These are phyloP conservation scores for Acanthoscelides obtectus DNA, from an alignment of 2,888 invertebrate genomes.

Conservation along the genomic window DNA sequence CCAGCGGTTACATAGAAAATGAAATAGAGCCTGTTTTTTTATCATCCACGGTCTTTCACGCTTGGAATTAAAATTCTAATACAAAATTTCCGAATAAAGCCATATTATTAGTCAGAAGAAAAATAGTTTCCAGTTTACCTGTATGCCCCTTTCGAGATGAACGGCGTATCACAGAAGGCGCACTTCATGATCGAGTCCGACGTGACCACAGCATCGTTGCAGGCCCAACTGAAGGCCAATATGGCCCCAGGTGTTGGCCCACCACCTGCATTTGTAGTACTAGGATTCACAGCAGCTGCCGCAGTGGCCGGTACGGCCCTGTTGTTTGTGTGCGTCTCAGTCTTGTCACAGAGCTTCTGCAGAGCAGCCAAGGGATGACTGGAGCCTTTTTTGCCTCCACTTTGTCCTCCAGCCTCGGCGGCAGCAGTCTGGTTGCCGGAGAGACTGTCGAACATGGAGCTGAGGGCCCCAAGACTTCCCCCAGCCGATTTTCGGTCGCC, in stretches of 20 bases:
- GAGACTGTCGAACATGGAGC: slow-evolving; percentile 86
- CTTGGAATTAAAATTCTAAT: too few species aligned
- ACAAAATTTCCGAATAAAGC: too few species aligned
- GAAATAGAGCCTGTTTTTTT: too few species aligned
- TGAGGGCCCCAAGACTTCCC: slow-evolving; percentile 74
- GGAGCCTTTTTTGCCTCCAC: slow-evolving; percentile 62
- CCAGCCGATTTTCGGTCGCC: slow-evolving; percentile 57
- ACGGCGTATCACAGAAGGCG: slow-evolving; percentile 91
- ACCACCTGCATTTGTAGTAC: slow-evolving; percentile 31
- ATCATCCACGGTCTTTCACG: too few species aligned
- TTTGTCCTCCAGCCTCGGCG: slow-evolving; percentile 39
- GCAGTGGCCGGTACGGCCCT: slow-evolving; percentile 42
- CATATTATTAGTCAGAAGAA: too few species aligned
- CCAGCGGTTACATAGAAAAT: too few species aligned
- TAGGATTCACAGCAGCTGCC: slow-evolving; percentile 24
- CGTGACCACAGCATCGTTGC: slow-evolving; percentile 85
- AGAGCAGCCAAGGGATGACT: slow-evolving; percentile 91
- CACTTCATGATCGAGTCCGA: slow-evolving; percentile 89
- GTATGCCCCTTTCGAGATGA: slow-evolving; percentile 95
- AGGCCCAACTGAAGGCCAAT: slow-evolving; percentile 90
- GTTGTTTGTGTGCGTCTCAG: slow-evolving; percentile 66
- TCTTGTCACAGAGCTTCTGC: slow-evolving; percentile 94
- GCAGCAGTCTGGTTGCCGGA: slow-evolving; percentile 54
- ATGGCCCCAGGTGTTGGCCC: slow-evolving; percentile 76
- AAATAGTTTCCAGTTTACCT: too few species aligned